A percentile compares a stretch with the other conserved stretches of the same genome.
Conservation (phyloP, 1,140 invertebrate genomes). For the Goniozus legneri region DNA sequence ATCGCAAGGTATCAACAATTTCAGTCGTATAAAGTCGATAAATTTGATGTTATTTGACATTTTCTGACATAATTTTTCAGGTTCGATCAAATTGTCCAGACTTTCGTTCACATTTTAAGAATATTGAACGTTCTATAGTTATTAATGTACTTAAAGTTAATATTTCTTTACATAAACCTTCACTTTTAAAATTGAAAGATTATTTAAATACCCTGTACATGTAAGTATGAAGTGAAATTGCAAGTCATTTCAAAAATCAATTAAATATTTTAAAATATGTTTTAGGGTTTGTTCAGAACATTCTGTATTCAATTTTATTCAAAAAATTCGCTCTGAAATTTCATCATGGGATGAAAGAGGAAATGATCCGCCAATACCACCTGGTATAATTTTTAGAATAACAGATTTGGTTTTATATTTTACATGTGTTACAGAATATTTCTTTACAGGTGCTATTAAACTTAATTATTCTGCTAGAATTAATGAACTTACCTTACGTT, state of each 20-base stretch:
- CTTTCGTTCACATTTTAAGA: constrained; percentile 77
- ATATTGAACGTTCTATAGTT: constrained; percentile 74
- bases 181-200: constrained; percentile 67
- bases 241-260: no score
- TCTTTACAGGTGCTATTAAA: constrained; percentile 63
- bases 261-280: constrained; percentile 15
- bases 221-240: constrained; percentile 47
- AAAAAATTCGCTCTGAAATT: constrained; percentile 22
- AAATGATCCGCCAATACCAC: constrained; percentile 67
- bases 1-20: constrained; percentile 72
- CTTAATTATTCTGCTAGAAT: constrained; percentile 72
- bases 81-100: constrained; percentile 78
- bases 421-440: not conserved
- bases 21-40: not conserved
- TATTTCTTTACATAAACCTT: constrained; percentile 69
- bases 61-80: constrained; percentile 51
- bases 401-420: not conserved
- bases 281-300: constrained; percentile 31
- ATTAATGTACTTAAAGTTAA: constrained; percentile 66
- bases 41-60: constrained; percentile 2
- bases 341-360: constrained; percentile 36
- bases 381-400: constrained; percentile 37
- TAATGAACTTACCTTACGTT: constrained; percentile 59
- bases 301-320: constrained; percentile 14
- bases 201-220: constrained; percentile 32